Evolutionary conservation across 2,113 vertebrate genomes (phyloP).

Genomic region (Tachysurus vachellii): DNA sequence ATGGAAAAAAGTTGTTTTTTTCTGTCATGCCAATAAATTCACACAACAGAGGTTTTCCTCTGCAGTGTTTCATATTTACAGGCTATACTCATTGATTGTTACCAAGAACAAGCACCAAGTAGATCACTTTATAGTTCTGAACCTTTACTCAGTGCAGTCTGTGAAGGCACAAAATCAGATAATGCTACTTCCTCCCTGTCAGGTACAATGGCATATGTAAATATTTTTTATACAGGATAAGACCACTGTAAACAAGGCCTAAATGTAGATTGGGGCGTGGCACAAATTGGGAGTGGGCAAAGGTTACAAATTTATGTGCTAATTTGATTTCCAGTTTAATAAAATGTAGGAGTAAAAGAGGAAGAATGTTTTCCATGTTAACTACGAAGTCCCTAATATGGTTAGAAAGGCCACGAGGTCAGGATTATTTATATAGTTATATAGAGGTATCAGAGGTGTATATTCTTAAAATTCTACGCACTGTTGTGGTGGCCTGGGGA

Average conservation of each 20-base stretch:
- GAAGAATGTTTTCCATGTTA: neutral
- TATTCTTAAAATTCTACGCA: neutral
- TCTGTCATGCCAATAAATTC: slow-evolving; percentile 19
- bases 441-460: too few species aligned
- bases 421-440: neutral
- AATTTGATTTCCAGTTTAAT: neutral
- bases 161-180: neutral
- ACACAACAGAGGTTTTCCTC: neutral
- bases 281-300: neutral
- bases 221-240: neutral
- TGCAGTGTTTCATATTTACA: neutral
- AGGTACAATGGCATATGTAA: neutral
- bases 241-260: neutral
- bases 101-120: neutral
- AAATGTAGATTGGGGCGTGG: neutral
- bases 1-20: slow-evolving; percentile 10
- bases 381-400: neutral
- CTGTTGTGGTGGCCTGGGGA: too few species aligned
- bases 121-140: neutral
- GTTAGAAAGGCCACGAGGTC: neutral
- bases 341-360: too few species aligned
- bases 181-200: neutral
- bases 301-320: neutral
- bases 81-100: neutral
- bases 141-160: neutral